Conservation (phyloP, 2,797 vertebrate species). For the Muscicapa comitata region DNA sequence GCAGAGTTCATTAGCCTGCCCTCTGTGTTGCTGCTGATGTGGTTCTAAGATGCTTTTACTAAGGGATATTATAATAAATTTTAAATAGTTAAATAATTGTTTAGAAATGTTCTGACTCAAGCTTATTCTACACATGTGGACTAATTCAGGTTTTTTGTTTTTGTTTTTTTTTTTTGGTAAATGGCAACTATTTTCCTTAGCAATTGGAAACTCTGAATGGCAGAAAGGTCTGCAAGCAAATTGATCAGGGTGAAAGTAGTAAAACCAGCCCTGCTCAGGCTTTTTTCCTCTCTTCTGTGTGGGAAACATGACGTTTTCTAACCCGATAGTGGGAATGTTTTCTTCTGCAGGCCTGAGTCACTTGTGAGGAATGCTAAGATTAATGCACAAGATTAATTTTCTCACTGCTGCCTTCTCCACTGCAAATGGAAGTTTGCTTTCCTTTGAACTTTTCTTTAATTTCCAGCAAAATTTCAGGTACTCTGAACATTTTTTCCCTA, state of each 20-base stretch:
- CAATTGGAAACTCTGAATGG: neutral
- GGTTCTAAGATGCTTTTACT: neutral
- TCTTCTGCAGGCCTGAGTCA: constrained; percentile 59
- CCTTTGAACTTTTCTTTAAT: neutral
- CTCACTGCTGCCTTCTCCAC: neutral
- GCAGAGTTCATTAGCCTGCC: neutral
- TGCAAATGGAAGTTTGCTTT: constrained; percentile 4
- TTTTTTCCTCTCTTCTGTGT: constrained; percentile 5
- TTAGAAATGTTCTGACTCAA: neutral
- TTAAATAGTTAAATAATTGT: neutral
- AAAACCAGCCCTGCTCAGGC: neutral
- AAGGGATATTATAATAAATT: neutral
- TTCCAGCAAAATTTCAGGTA: neutral
- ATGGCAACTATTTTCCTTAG: neutral
- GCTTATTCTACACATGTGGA: neutral
- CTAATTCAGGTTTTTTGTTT: neutral
- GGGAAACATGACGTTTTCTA: constrained; percentile 59
- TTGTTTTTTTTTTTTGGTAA: neutral
- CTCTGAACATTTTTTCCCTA: neutral
- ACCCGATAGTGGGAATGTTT: constrained; percentile 66
- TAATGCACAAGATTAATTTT: constrained; percentile 63
- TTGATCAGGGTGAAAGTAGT: neutral
- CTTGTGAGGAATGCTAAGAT: constrained; percentile 66
- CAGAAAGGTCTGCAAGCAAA: neutral
- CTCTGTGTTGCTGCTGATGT: neutral